Evolutionary conservation across 2,113 vertebrate genomes (phyloP).

Genomic region (Tiliqua scincoides): DNA sequence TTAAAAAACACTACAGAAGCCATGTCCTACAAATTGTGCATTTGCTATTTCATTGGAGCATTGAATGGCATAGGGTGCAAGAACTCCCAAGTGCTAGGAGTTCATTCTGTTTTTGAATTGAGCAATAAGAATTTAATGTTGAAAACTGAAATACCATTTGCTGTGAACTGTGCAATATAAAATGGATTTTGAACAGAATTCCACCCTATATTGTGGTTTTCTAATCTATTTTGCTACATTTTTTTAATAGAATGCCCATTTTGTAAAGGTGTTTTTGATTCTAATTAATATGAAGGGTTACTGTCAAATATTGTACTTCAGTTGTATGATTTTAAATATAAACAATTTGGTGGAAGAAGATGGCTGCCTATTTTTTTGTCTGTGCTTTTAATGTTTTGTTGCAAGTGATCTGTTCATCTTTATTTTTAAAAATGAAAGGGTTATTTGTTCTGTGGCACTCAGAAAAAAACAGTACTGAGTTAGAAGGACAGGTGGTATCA

Average conservation of each 20-base stretch:
- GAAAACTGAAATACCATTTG: conserved; percentile 44
- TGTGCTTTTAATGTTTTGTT: background rate
- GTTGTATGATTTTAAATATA: conserved; percentile 12
- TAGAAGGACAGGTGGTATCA: no score
- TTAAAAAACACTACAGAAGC: background rate
- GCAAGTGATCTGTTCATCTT: background rate
- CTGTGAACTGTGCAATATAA: conserved; percentile 36
- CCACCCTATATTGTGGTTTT: conserved; percentile 46
- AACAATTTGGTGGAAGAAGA: conserved; percentile 8
- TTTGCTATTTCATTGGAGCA: background rate
- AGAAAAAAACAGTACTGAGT: background rate
- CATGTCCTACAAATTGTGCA: accelerated
- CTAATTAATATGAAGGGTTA: conserved; percentile 24
- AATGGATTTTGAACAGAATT: conserved; percentile 28
- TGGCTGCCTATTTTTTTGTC: conserved; percentile 37
- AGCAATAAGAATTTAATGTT: conserved; percentile 47
- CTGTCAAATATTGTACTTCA: conserved; percentile 26
- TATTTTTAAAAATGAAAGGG: background rate
- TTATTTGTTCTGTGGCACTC: background rate
- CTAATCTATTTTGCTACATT: conserved; percentile 48
- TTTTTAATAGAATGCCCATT: conserved; percentile 56
- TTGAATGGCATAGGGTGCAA: background rate
- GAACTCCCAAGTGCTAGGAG: conserved; percentile 29
- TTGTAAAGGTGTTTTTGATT: conserved; percentile 7
- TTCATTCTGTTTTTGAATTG: conserved; percentile 47